Percentiles rank a stretch among this genome's conserved stretches.
These are phyloP conservation scores for Eucera pruinosa DNA, from an alignment of 2,888 invertebrate genomes.

Conservation along the genomic window DNA sequence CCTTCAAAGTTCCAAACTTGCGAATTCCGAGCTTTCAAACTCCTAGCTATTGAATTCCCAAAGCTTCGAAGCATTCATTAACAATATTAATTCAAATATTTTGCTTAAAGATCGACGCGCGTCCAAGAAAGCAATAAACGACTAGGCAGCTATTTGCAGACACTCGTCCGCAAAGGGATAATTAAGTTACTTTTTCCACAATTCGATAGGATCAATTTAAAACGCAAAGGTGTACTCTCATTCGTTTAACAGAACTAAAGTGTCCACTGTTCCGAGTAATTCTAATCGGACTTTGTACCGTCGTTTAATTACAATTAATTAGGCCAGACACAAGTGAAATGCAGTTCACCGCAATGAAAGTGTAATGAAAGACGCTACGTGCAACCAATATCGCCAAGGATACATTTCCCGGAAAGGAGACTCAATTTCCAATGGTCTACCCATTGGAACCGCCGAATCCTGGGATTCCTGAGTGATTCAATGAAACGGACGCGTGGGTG, in stretches of 20 bases:
- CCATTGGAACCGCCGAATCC: background rate
- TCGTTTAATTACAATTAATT: background rate
- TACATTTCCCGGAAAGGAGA: background rate
- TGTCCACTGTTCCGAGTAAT: background rate
- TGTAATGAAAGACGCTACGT: background rate
- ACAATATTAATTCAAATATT: no score
- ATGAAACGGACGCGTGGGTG: conserved; percentile 13
- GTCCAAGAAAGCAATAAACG: no score
- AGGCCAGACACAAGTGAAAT: background rate
- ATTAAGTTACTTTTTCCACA: no score
- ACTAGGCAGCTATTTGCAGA: no score
- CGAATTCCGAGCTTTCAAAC: no score
- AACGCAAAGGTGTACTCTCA: no score
- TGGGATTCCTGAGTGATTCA: background rate
- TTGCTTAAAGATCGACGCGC: no score
- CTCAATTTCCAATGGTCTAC: background rate
- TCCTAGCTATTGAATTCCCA: no score
- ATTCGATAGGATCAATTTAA: no score
- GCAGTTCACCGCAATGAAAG: background rate
- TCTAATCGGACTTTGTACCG: background rate
- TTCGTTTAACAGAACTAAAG: background rate
- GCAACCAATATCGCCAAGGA: background rate
- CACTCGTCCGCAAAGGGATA: no score
- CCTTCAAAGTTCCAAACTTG: no score
- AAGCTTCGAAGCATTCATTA: no score